Evolutionary conservation across 2,888 invertebrate genomes (phyloP).

Genomic region (Stenodera caucasica): DNA sequence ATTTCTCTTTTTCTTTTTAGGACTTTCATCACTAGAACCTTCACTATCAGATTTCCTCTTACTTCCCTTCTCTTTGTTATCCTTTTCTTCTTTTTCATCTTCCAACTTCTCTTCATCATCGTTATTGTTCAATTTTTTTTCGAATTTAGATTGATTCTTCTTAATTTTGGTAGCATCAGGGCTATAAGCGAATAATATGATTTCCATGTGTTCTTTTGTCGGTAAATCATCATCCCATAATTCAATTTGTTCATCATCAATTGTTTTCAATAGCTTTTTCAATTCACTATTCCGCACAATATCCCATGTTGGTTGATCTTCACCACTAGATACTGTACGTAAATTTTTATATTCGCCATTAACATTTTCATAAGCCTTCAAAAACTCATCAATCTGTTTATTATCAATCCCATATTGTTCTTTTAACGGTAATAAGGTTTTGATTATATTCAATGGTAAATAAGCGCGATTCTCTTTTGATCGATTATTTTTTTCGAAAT

Average conservation of each 20-base stretch:
- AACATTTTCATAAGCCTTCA: slow-evolving; percentile 65
- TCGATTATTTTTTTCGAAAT: slow-evolving; percentile 69
- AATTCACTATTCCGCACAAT: slow-evolving; percentile 69
- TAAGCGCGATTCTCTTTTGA: slow-evolving; percentile 72
- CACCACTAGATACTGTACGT: slow-evolving; percentile 63
- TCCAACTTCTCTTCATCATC: slow-evolving; percentile 29
- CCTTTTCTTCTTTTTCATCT: slow-evolving; percentile 28
- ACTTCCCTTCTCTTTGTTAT: slow-evolving; percentile 19
- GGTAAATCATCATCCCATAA: slow-evolving; percentile 70
- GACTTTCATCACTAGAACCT: slow-evolving; percentile 17
- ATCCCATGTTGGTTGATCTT: slow-evolving; percentile 70
- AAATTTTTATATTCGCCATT: slow-evolving; percentile 75
- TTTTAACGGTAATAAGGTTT: slow-evolving; percentile 60
- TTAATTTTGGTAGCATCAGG: slow-evolving; percentile 71
- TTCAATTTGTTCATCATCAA: slow-evolving; percentile 64
- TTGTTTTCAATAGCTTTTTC: slow-evolving; percentile 60
- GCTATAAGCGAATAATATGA: slow-evolving; percentile 77
- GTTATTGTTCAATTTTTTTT: slow-evolving; percentile 53
- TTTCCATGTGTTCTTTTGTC: slow-evolving; percentile 66
- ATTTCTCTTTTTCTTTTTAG: slow-evolving; percentile 19
- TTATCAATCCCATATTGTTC: slow-evolving; percentile 59
- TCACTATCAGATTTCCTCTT: slow-evolving; percentile 10
- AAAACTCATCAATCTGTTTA: slow-evolving; percentile 59
- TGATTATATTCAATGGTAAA: slow-evolving; percentile 63
- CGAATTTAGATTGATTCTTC: slow-evolving; percentile 57